phyloP scores from a whole-genome alignment of 2,797 vertebrate species.

The Poeciliopsis turneri region DNA sequence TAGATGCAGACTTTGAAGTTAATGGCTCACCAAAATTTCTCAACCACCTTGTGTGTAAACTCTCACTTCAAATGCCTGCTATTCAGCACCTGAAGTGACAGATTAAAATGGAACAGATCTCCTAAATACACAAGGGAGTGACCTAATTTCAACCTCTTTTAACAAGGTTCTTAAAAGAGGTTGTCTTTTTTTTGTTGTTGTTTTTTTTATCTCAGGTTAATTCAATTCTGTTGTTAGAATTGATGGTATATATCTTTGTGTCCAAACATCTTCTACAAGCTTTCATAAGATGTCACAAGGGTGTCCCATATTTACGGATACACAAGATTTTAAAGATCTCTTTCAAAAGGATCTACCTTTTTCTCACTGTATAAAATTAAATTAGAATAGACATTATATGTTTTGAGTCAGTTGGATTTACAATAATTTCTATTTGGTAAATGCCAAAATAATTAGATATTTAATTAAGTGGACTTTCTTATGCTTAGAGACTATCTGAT shows the following conservation, averaged over 20 bases:
- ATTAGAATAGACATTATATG: background rate
- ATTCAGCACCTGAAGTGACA: background rate
- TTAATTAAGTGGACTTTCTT: no score
- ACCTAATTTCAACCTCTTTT: background rate
- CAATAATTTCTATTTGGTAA: background rate
- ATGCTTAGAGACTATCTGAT: no score
- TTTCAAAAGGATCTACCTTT: background rate
- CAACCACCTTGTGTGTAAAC: background rate
- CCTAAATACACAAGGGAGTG: background rate
- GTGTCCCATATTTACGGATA: background rate
- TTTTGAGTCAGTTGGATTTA: background rate
- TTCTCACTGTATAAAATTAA: background rate
- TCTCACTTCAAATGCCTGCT: background rate
- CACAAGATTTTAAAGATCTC: background rate
- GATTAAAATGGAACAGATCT: background rate
- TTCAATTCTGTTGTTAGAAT: background rate
- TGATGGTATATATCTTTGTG: background rate
- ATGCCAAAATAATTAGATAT: background rate
- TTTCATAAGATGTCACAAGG: background rate
- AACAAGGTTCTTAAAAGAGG: background rate
- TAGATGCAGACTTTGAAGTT: background rate
- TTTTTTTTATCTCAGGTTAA: background rate
- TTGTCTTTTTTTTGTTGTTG: background rate
- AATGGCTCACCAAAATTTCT: background rate
- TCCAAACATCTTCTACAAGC: background rate